Conservation (phyloP, 2,113 vertebrate genomes). For the Forbesichthys papilliferus region DNA sequence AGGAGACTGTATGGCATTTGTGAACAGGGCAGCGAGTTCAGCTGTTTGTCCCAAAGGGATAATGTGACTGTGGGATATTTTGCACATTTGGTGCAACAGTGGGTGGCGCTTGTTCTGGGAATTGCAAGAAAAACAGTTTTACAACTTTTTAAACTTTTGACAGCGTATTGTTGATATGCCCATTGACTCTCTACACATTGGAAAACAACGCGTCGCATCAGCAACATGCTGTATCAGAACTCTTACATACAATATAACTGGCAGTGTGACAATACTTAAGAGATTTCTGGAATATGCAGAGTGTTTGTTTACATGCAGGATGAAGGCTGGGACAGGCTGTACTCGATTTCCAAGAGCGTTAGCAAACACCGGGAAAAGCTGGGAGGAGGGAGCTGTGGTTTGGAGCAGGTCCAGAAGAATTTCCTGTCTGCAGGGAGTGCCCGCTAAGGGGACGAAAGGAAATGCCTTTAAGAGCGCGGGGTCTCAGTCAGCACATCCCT, state of each 20-base stretch:
- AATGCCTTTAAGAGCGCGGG: constrained; percentile 68
- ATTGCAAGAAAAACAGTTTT: constrained; percentile 39
- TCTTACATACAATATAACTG: constrained; percentile 1
- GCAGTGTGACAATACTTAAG: constrained; percentile 7
- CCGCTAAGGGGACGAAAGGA: constrained; percentile 75
- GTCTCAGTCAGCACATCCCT: neutral
- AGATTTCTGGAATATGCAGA: constrained; percentile 40
- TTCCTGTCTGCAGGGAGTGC: constrained; percentile 85
- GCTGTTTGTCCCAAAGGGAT: constrained; percentile 58
- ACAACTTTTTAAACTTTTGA: neutral
- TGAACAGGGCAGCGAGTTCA: constrained; percentile 35
- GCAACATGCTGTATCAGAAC: neutral
- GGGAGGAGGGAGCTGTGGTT: constrained; percentile 28
- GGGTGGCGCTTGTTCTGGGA: constrained; percentile 61
- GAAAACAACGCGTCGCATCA: neutral
- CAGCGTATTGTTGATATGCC: no score
- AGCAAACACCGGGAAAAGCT: constrained; percentile 30
- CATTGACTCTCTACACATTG: neutral
- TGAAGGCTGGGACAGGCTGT: constrained; percentile 50
- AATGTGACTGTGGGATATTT: constrained; percentile 52
- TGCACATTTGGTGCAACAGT: constrained; percentile 49
- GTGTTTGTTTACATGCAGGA: constrained; percentile 56
- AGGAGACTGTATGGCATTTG: constrained; percentile 12
- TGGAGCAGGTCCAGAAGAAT: constrained; percentile 52
- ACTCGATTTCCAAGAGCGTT: constrained; percentile 41